Base-by-base conservation (phyloP, 2,888 invertebrate species). In the Drosophila pegasa region DNA sequence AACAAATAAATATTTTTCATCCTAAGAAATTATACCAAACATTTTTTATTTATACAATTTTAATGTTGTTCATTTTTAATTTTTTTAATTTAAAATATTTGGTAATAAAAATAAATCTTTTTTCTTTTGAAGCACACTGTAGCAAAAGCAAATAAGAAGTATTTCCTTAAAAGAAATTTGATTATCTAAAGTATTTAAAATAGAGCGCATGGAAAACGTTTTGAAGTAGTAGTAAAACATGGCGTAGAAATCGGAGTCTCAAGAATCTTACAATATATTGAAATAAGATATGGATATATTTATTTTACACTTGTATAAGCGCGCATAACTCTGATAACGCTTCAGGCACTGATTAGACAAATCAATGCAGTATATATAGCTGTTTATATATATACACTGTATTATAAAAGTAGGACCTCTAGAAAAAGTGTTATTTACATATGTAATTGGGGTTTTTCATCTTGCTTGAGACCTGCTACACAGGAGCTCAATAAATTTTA, bases 231-330 rank as follows among this genome's bases (percentile, higher is more conserved):
- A 48, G 16, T 0, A 54, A 40, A 31, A 45, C 57, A 55, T 27
- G 60, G 22, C 54, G 47, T 67, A 65, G 29, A 65, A 63, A 37
- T 5, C 37, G 2, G 12, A 29, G 14, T 29, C 27, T 37, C 33
- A 35, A 35, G 64, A 31, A 18, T 3, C 20, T 48, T 48, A 33
- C 33, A 33, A 10, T 3, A 33, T 45, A 50, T 43, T 57, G 37
- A 50, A 29, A 35, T 33, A 25, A 40, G 14, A 22, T 20, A 5
- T 29, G 7, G 14, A 16, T 18, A 22, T 4, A 16, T 57, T 41
- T 88, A 88, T 85, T 67, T 72, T 88, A 85, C 84, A 89, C 75
- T 88, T 85, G 89, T 84, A 88, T 25, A 45, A 57, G 69, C 65
- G 80, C 88, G 65, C 77, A 72, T 68, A 61, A 52, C 58, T 55